A percentile compares a stretch with the other conserved stretches of the same genome.
These are phyloP conservation scores for Coracopsis vasa DNA, from an alignment of 2,113 vertebrate genomes.

Conservation along the genomic window DNA sequence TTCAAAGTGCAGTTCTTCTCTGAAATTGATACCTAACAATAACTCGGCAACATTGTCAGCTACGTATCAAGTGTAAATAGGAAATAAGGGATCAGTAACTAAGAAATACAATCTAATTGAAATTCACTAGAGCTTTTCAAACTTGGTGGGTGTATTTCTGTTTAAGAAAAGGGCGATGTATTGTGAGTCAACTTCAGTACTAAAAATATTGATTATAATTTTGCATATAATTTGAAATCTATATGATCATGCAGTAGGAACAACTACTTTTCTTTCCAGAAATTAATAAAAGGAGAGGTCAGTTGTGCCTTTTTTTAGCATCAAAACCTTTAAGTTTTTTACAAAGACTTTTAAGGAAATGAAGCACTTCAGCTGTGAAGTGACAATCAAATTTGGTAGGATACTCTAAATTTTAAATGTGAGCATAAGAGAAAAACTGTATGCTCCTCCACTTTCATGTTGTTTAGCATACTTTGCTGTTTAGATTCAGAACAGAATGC, in stretches of 20 bases:
- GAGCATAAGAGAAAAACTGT: not conserved
- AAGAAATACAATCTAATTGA: not conserved
- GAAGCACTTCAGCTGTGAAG: not conserved
- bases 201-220: not conserved
- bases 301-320: not conserved
- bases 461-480: not conserved
- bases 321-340: not conserved
- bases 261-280: not conserved
- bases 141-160: not conserved
- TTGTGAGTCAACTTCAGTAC: not conserved
- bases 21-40: not conserved
- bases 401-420: not conserved
- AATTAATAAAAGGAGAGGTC: not conserved
- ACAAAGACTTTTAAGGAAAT: not conserved
- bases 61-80: not conserved
- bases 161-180: not conserved
- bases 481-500: not conserved
- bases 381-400: not conserved
- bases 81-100: not conserved
- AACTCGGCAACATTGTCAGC: not conserved
- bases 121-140: not conserved
- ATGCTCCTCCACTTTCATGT: not conserved
- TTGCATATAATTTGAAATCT: not conserved
- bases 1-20: constrained; percentile 2
- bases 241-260: not conserved